A percentile compares a stretch with the other conserved stretches of the same genome.
phyloP scores from a whole-genome alignment of 2,888 invertebrate genomes.

The Ectemnius continuus region DNA sequence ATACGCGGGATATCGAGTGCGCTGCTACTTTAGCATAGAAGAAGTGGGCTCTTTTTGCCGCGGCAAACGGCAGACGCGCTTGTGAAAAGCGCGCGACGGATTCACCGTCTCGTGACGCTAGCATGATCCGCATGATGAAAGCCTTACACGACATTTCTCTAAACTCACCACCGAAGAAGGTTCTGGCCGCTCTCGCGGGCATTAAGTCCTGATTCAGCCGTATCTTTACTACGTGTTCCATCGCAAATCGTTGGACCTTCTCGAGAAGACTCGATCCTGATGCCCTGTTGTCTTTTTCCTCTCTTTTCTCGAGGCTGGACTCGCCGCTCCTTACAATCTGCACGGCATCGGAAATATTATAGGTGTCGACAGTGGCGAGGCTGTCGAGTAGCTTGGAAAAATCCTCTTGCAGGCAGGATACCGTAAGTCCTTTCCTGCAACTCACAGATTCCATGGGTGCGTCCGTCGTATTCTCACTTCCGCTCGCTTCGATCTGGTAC shows the following conservation, averaged over 20 bases:
- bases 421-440: constrained; percentile 41
- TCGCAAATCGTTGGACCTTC: constrained; percentile 81
- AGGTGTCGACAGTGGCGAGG: constrained; percentile 80
- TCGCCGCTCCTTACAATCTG: constrained; percentile 71
- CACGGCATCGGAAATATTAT: constrained; percentile 82
- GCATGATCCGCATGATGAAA: constrained; percentile 37
- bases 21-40: neutral
- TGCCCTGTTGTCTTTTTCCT: constrained; percentile 65
- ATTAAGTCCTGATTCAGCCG: constrained; percentile 81
- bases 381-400: constrained; percentile 81
- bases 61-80: neutral
- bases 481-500: constrained; percentile 78
- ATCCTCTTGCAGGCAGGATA: constrained; percentile 64
- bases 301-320: constrained; percentile 65
- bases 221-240: constrained; percentile 83
- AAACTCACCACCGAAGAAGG: constrained; percentile 75
- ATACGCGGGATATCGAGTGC: neutral
- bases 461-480: constrained; percentile 74
- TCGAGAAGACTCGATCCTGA: constrained; percentile 80
- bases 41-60: neutral
- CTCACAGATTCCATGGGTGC: constrained; percentile 23
- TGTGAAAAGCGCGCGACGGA: neutral
- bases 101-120: constrained; percentile 13
- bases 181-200: constrained; percentile 67
- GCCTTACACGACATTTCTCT: constrained; percentile 45